Evolutionary conservation across 2,888 invertebrate species (phyloP), one percentile per base, ranked within the genome.

Genomic region (Lypha dubia): DNA sequence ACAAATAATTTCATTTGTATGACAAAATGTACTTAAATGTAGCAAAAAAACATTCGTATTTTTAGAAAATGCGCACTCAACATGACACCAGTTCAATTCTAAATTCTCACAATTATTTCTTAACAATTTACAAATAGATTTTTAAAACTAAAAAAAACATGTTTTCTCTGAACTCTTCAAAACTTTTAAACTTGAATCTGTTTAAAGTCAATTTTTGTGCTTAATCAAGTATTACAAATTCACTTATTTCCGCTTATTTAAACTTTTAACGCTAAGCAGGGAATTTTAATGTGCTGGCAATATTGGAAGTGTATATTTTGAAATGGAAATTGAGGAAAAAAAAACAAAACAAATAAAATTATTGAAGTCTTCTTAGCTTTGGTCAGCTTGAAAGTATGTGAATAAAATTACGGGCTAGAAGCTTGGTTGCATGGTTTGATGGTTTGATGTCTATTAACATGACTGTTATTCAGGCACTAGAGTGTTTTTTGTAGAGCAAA

Each of bases 161-260:
- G 8, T 11, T 35, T 0, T 7, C 11, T 11, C 22, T 38, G 22
- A 38, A 11, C 20, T 3, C 9, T 53, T 11, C 41, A 20, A 11
- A 35, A 56, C 9, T 56, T 38, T 58, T 35, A 17, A 35, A 51
- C 22, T 73, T 17, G 38, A 73, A 58, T 65, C 51, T 71, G 74
- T 49, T 60, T 35, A 49, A 46, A 67, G 11, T 53, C 65, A 77
- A 49, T 76, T 74, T 28, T 82, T 56, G 32, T 86, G 88, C 87
- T 87, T 87, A 90, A 88, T 89, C 90, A 89, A 86, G 88, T 88
- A 87, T 87, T 82, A 84, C 70, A 88, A 89, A 90, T 89, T 88
- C 73, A 83, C 74, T 90, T 89, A 89, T 84, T 89, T 89, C 87
- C 88, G 88, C 88, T 86, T 88, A 88, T 88, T 90, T 90, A 86